Base-by-base conservation (phyloP, 35 echinoderm and acorn worm species). In the Apostichopus californicus region DNA sequence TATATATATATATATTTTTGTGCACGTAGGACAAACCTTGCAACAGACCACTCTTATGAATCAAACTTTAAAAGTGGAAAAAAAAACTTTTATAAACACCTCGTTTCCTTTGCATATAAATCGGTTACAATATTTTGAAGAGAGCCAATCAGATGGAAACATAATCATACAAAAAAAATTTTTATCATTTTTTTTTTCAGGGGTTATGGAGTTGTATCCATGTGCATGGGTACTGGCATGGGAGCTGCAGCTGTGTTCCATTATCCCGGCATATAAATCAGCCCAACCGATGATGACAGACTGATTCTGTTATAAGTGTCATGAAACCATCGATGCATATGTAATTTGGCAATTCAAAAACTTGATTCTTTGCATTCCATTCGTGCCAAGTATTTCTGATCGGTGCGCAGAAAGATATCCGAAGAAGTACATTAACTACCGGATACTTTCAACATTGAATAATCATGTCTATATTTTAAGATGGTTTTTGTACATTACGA, bases 161-260 rank as follows among this genome's bases (percentile, higher is more conserved):
- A 46, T 46, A 46, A 46, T 46, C 34, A 46, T 46, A 46, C 1
- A n/a, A n/a, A n/a, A n/a, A n/a, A n/a, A n/a, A n/a, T n/a, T n/a
- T n/a, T n/a, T 5, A 75, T 75, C 65, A 15, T 56, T 93, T 59
- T 90, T 46, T 60, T 3, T 89, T 95, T 4, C 94, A 98, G 97
- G 79, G 93, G 92, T 21, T 99, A 99, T 78, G 97, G 97, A 78
- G 97, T 99, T 18, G 92, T 99, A 9, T 99, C 97, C 10, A 99
- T 99, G 97, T 99, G 97, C 75, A 96, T 99, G 73, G 97, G 95
- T 14, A 93, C 97, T n/a, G 97, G 97, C 28, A 99, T 99, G 97
- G 97, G 97, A 79, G 97, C 97, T 28, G 97, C 97, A 65, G 97
- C 97, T 46, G 95, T 99, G 1, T 96, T 99, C 60, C 93, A 99